These are phyloP conservation scores for Raja brachyura DNA, from an alignment of 2,113 vertebrate species.

Conservation along the genomic window DNA sequence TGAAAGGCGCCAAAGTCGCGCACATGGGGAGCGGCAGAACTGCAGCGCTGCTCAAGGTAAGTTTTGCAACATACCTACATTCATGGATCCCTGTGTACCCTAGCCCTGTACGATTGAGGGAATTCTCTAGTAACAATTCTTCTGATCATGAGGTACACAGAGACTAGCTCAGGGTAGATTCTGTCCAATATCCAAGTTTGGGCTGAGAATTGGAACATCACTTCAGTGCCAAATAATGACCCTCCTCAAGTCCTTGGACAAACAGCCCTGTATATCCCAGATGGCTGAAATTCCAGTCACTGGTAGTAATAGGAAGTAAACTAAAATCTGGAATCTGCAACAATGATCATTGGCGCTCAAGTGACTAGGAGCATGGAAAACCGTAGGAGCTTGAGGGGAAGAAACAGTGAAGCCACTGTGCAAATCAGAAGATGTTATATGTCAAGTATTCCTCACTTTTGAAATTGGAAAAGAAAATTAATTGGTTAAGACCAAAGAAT, in stretches of 20 bases:
- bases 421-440: not conserved
- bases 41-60: no score
- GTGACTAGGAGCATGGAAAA: not conserved
- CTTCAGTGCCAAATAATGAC: not conserved
- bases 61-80: no score
- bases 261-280: not conserved
- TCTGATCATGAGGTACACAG: not conserved
- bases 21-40: no score
- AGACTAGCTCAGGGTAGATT: not conserved
- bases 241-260: not conserved
- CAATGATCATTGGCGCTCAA: not conserved
- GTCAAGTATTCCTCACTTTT: not conserved
- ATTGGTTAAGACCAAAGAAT: not conserved
- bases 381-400: not conserved
- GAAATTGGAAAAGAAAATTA: not conserved
- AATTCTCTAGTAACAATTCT: not conserved
- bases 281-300: not conserved
- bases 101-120: not conserved
- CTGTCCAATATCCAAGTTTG: not conserved
- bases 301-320: not conserved
- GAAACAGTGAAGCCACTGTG: not conserved
- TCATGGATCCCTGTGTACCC: not conserved
- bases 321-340: not conserved
- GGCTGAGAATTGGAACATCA: not conserved
- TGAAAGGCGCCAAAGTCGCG: no score